These are phyloP conservation scores for Tenrec ecaudatus DNA, from an alignment of 2,113 vertebrate species.

Conservation along the genomic window DNA sequence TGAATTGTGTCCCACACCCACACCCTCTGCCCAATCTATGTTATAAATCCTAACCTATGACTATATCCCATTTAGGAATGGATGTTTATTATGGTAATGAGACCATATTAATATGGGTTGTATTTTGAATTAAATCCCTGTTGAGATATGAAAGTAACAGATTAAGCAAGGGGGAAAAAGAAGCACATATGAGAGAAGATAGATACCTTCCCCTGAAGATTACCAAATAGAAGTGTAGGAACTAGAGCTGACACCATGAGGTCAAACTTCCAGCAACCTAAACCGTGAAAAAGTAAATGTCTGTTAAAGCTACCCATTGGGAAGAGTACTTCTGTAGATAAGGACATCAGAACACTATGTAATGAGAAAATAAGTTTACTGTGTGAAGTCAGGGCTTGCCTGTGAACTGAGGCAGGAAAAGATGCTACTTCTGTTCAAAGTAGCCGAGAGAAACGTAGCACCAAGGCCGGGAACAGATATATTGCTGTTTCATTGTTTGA, in stretches of 20 bases:
- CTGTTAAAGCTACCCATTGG: background rate
- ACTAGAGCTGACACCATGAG: background rate
- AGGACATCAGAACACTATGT: background rate
- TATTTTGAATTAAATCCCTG: background rate
- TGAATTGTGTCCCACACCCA: background rate
- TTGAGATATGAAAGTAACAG: background rate
- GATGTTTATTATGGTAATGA: background rate
- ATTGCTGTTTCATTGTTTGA: constrained; percentile 44
- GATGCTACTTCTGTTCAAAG: constrained; percentile 18
- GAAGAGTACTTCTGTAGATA: constrained; percentile 52
- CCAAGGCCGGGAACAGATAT: constrained; percentile 1
- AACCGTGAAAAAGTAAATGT: background rate
- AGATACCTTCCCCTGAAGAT: background rate
- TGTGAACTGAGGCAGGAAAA: constrained; percentile 39
- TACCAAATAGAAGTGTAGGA: too few species aligned
- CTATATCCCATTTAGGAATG: background rate
- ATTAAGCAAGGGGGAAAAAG: background rate
- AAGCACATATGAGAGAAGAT: background rate
- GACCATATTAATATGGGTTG: background rate
- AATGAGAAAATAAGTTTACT: constrained; percentile 28
- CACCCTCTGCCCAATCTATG: background rate
- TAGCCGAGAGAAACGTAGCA: background rate
- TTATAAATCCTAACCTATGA: background rate
- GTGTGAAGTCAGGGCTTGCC: constrained; percentile 34
- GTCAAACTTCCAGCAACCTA: background rate